Evolutionary conservation across 2,888 invertebrate genomes (phyloP).

Genomic region (Achlya flavicornis): DNA sequence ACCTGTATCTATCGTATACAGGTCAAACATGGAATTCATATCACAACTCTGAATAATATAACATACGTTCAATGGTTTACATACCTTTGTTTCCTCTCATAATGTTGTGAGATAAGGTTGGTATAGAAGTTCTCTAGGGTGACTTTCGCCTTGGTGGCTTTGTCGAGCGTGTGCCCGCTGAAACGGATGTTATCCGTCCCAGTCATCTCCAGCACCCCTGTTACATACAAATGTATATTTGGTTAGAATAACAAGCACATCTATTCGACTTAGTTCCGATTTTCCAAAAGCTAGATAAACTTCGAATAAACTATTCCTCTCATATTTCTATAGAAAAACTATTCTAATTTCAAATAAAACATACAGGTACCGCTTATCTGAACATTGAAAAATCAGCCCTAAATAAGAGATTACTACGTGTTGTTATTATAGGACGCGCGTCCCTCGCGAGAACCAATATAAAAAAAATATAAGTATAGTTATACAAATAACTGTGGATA

Average conservation of each 20-base stretch:
- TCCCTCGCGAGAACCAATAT: too few species aligned
- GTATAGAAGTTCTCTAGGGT: conserved; percentile 99
- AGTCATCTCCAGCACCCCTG: conserved; percentile 93
- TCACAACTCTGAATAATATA: background rate
- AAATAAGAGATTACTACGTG: background rate
- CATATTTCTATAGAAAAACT: too few species aligned
- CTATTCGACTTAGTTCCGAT: background rate
- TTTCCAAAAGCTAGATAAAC: too few species aligned
- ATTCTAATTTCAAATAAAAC: too few species aligned
- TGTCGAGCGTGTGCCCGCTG: conserved; percentile 98
- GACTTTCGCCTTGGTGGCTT: conserved; percentile 99
- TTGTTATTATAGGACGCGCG: too few species aligned
- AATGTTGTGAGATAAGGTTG: conserved; percentile 98
- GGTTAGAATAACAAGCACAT: background rate
- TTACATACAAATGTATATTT: conserved; percentile 40
- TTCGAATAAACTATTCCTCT: too few species aligned
- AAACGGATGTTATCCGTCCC: conserved; percentile 95
- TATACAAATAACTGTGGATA: too few species aligned
- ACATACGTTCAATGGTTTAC: conserved; percentile 19
- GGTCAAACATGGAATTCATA: too few species aligned
- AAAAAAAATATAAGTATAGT: too few species aligned
- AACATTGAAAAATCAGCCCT: too few species aligned
- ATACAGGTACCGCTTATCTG: too few species aligned
- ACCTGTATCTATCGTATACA: too few species aligned
- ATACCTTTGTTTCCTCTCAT: conserved; percentile 97